Conservation (phyloP, 2,888 invertebrate species). For the Criorhina ranunculi region DNA sequence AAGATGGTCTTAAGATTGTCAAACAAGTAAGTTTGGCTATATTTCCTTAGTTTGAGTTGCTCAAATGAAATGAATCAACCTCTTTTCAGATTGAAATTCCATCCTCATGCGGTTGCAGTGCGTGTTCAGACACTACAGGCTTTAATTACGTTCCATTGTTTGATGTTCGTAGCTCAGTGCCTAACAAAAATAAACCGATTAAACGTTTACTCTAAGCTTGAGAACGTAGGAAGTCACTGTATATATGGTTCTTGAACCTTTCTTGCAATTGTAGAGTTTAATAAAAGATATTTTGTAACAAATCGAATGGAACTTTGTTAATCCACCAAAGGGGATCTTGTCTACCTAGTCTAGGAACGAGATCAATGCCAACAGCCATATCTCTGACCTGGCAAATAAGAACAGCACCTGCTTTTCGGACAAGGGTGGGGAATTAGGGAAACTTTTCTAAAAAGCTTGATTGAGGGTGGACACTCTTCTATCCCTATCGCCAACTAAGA, state of each 20-base stretch:
- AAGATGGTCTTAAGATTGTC: conserved; percentile 82
- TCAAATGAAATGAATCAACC: neutral
- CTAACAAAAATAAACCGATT: conserved; percentile 16
- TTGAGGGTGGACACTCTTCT: no score
- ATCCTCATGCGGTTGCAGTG: conserved; percentile 80
- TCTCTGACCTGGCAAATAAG: no score
- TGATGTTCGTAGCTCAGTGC: conserved; percentile 71
- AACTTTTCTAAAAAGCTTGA: no score
- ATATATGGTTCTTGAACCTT: neutral
- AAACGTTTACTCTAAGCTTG: conserved; percentile 31
- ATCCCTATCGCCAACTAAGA: no score
- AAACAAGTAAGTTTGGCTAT: conserved; percentile 78
- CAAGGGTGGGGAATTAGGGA: no score
- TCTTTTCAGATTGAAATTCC: conserved; percentile 81
- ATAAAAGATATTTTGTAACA: neutral
- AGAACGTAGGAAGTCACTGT: neutral
- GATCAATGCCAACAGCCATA: no score
- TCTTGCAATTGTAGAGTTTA: conserved; percentile 7
- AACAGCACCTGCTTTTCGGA: no score
- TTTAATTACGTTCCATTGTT: conserved; percentile 72
- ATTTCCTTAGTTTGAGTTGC: neutral
- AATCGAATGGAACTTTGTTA: neutral
- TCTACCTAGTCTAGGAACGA: no score
- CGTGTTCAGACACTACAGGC: conserved; percentile 78
- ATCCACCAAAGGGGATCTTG: no score